Evolutionary conservation across 2,797 vertebrate species (phyloP), one percentile per base, ranked within the genome.

Genomic region (Brachymystax lenok): DNA sequence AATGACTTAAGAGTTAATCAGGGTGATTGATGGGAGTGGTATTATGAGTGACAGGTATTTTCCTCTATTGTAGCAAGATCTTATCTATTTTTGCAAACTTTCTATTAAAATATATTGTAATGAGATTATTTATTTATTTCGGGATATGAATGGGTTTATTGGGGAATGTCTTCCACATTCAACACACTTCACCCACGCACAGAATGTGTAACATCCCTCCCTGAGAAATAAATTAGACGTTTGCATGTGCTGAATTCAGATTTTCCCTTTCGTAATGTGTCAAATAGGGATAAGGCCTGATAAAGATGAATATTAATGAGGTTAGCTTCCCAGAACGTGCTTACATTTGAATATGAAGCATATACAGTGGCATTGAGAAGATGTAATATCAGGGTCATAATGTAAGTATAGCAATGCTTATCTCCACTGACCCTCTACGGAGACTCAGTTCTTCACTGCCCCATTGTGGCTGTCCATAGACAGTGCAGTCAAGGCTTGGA

Each of bases 381-480:
- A 64, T 66, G 12, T 14, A n/a, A 66, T 30, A 66, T 16, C 8
- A 66, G 27, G 13, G n/a, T 66, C 16, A 66, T 66, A 14, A 66
- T 46, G 10, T 46, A 35, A 67, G 28, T 7, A 61, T 61, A 21
- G 14, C 3, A 68, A 35, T 3, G 1, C 4, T 10, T 33, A 5
- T 24, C 21, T 67, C 51, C 12, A 16, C 40, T 72, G 51, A 21
- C 30, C 7, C 13, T 46, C 10, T 13, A 46, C 3, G 13, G 40
- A 76, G 33, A 30, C 67, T n/a, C 27, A 51, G 63, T 14, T 2
- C 66, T 27, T 69, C 35, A 79, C 69, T 84, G 75, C 76, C 82
- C 72, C 73, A 72, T 66, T 64, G 71, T 81, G 79, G 79, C 2
- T 6, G 19, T 46, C 5, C 30, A 35, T 50, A 46, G 17, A 19